Conservation (phyloP, 2,113 vertebrate species). For the Spermophilus dauricus region DNA sequence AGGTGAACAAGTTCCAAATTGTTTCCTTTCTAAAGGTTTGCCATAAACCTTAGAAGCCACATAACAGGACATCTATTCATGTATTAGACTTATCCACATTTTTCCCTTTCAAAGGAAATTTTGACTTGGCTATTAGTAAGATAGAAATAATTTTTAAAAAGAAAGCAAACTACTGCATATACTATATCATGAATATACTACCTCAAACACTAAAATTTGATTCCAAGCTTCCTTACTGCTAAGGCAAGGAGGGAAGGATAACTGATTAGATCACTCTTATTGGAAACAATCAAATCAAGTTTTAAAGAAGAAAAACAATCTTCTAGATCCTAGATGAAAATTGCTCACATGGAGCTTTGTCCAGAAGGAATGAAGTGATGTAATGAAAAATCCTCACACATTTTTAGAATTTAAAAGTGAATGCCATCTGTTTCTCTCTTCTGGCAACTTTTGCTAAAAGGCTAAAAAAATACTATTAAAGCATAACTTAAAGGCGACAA, state of each 20-base stretch:
- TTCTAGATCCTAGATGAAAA: constrained; percentile 2
- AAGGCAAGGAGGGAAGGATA: background rate
- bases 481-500: background rate
- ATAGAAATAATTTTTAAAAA: background rate
- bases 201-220: background rate
- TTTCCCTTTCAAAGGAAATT: background rate
- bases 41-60: background rate
- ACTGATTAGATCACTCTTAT: background rate
- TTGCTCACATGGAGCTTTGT: background rate
- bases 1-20: background rate
- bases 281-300: background rate
- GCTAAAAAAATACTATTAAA: background rate
- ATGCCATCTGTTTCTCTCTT: background rate
- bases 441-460: constrained; percentile 21
- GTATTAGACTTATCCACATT: background rate
- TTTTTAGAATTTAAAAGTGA: constrained; percentile 19
- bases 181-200: background rate
- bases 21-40: background rate
- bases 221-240: background rate
- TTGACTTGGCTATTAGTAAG: background rate
- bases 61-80: background rate
- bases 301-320: background rate
- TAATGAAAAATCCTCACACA: background rate
- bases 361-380: background rate
- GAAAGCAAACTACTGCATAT: background rate